Evolutionary conservation across 2,797 vertebrate genomes (phyloP), one percentile per base, ranked within the genome.

Genomic region (Enteromius radiatus): DNA sequence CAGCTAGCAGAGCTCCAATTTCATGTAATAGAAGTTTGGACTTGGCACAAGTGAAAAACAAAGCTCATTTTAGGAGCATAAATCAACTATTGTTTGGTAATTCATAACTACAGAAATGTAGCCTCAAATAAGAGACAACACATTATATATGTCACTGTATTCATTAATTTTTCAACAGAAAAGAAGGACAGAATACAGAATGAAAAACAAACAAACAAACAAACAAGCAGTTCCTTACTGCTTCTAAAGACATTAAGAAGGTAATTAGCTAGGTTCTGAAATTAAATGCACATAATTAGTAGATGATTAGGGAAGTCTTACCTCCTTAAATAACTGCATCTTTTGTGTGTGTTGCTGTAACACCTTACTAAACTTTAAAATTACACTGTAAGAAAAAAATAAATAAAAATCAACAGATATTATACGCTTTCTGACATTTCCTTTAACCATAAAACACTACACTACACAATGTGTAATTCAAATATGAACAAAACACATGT

Each of bases 261-360:
- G n/a, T 38, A 76, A 56, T 76, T 76, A 76, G 33, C 33, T 36
- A 38, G 52, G 54, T 75, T n/a, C 36, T 76, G 69, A 41, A 59
- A 76, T 59, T 7, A 17, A 76, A 76, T 11, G n/a, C 52, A 61
- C 0, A 21, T 49, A 43, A 76, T 59, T 76, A 61, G 33, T 23
- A 38, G 12, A 59, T 19, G 8, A 76, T 43, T 59, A 76, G 12
- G 33, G 70, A 31, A 33, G 31, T 33, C 31, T 33, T 33, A 19
- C 31, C 26, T 71, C 3, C 33, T 41, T 75, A 33, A 54, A 54
- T 33, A n/a, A 36, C 5, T 33, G 8, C 7, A 21, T 54, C 12
- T 31, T 54, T 33, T n/a, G 11, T 41, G 3, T 75, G 73, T 41
- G 52, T 59, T 38, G 5, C 11, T 59, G 33, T 38, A 75, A 17